Evolutionary conservation across 2,113 vertebrate genomes (phyloP).

Genomic region (Malaclemys terrapin): DNA sequence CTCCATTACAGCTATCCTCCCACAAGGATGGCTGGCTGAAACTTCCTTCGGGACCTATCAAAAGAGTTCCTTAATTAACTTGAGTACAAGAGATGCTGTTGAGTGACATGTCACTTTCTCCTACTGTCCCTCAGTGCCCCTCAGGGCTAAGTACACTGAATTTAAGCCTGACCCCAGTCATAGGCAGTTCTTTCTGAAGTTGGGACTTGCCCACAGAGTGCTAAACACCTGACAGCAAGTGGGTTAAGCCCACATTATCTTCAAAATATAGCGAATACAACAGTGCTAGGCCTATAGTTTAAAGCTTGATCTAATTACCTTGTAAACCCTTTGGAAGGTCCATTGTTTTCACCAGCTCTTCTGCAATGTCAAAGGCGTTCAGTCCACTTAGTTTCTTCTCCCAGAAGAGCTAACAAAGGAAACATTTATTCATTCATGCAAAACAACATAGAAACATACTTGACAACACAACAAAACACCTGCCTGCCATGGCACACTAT

Average conservation of each 20-base stretch:
- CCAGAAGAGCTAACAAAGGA: slow-evolving; percentile 92
- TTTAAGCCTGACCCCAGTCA: not conserved
- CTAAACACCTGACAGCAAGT: not conserved
- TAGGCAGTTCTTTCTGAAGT: not conserved
- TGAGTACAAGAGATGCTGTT: not conserved
- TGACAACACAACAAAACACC: not conserved
- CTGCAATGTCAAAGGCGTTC: slow-evolving; percentile 96
- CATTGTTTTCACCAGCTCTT: slow-evolving; percentile 98
- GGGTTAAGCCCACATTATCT: not conserved
- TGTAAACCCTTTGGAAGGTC: slow-evolving; percentile 97
- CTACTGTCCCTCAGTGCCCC: not conserved
- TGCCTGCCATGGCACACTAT: not conserved
- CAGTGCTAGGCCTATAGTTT: not conserved
- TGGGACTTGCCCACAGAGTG: not conserved
- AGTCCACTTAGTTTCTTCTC: slow-evolving; percentile 97
- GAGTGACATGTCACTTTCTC: not conserved
- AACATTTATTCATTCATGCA: not conserved
- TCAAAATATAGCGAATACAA: not conserved
- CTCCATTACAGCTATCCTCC: not conserved
- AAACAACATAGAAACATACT: not conserved
- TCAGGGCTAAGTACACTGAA: not conserved
- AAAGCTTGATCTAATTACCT: slow-evolving; percentile 79
- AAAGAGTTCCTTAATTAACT: not conserved
- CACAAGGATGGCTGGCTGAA: not conserved
- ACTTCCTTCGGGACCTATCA: not conserved